Base-by-base conservation (phyloP, 2,888 invertebrate genomes). In the Apomyelois bistriatella region DNA sequence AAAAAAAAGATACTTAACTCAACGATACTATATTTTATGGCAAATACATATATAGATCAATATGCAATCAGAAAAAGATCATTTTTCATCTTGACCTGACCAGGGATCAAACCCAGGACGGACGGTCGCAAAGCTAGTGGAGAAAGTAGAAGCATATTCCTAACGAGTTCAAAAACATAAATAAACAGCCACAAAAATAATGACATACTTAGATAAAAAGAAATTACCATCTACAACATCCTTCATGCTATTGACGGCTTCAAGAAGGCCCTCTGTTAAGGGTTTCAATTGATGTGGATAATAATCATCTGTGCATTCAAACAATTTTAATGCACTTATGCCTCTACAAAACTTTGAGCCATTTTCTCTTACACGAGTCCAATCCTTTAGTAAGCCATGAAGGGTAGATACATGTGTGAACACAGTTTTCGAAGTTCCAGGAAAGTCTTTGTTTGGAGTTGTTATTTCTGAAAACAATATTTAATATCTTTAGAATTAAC, bases 361-460 rank as follows among this genome's bases (percentile, higher is more conserved):
- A 60, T 82, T 86, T 1, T 74, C 78, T 51, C 66, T 74, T n/a
- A 85, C 53, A 47, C 64, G 70, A 5, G 62, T 54, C 90, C 90
- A 90, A 53, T 87, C 77, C 42, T 55, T 66, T 40, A 90, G 42
- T 9, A 83, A 61, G 0, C 63, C 58, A 55, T 86, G 82, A 6
- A 90, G 62, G 28, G 74, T 79, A 0, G 79, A 77, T 22, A 87
- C 59, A 57, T 89, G 89, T 3, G 78, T 79, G 56, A 77, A 87
- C 6, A 87, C 79, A 0, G 85, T 85, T 67, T 81, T 87, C 0
- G 85, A 76, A 37, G 88, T 66, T 3, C 79, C 85, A 28, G 78
- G 72, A 15, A 69, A 68, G 49, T 83, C 80, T 67, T 84, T 86
- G 54, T 64, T 78, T 6, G 85, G 82, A 15, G 80, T 74, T 32